These are phyloP conservation scores for Cheilosia variabilis DNA, from an alignment of 2,888 invertebrate species.

Conservation along the genomic window DNA sequence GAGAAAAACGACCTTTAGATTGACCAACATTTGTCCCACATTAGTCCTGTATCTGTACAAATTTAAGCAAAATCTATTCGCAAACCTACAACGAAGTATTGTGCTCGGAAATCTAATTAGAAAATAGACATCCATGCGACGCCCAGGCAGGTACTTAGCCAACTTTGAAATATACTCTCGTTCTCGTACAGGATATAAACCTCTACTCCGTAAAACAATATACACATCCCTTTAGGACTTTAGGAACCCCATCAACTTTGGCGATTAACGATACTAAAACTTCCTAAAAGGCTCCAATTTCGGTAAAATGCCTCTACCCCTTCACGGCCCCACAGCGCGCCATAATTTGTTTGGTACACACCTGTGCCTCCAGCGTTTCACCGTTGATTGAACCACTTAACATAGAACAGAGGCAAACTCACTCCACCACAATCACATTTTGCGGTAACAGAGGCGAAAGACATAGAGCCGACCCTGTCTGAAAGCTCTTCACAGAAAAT, in stretches of 20 bases:
- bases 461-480: constrained; percentile 18
- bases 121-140: too few relatives aligned
- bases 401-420: not conserved
- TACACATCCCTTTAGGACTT: too few relatives aligned
- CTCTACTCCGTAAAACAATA: too few relatives aligned
- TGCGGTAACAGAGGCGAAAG: constrained; percentile 20
- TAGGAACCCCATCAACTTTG: not conserved
- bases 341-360: constrained; percentile 37
- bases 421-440: constrained; percentile 27
- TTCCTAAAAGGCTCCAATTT: not conserved
- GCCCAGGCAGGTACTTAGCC: too few relatives aligned
- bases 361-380: constrained; percentile 17
- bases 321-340: not conserved
- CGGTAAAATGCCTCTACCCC: not conserved
- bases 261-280: not conserved
- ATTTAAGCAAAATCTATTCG: too few relatives aligned
- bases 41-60: too few relatives aligned
- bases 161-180: too few relatives aligned
- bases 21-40: too few relatives aligned
- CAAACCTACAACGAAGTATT: too few relatives aligned
- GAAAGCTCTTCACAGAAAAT: constrained; percentile 39
- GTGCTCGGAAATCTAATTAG: too few relatives aligned
- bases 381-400: constrained; percentile 58
- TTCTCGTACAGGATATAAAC: too few relatives aligned
- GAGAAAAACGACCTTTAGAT: too few relatives aligned